These are phyloP conservation scores for Sipha flava DNA, from an alignment of 1,140 invertebrate species.

Conservation along the genomic window DNA sequence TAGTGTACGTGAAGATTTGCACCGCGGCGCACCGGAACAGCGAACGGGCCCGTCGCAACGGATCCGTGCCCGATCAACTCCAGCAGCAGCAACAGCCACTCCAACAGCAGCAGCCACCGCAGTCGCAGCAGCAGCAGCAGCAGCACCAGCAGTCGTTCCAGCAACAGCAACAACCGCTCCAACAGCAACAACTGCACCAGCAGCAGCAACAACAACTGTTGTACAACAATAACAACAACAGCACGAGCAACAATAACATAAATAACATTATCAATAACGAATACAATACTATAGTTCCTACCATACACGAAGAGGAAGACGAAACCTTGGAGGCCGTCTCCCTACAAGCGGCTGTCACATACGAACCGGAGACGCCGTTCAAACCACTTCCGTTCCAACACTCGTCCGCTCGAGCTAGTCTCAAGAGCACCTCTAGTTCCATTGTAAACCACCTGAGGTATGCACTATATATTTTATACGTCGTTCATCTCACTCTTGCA, in stretches of 20 bases:
- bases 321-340: neutral
- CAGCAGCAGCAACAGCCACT: neutral
- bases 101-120: neutral
- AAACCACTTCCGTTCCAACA: conserved; percentile 29
- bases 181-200: neutral
- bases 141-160: neutral
- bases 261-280: conserved; percentile 35
- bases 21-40: conserved; percentile 48
- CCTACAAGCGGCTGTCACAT: neutral
- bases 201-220: neutral
- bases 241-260: neutral
- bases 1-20: conserved; percentile 50
- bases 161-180: neutral
- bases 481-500: too few relatives aligned
- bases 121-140: neutral
- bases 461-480: neutral
- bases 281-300: conserved; percentile 39
- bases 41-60: conserved; percentile 49
- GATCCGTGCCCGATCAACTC: conserved; percentile 37
- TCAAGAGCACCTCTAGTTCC: conserved; percentile 43
- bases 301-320: conserved; percentile 37
- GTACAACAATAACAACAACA: neutral
- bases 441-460: conserved; percentile 55
- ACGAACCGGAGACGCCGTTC: neutral
- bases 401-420: conserved; percentile 34